Evolutionary conservation across 1,140 invertebrate species (phyloP).

Genomic region (Formica exsecta): DNA sequence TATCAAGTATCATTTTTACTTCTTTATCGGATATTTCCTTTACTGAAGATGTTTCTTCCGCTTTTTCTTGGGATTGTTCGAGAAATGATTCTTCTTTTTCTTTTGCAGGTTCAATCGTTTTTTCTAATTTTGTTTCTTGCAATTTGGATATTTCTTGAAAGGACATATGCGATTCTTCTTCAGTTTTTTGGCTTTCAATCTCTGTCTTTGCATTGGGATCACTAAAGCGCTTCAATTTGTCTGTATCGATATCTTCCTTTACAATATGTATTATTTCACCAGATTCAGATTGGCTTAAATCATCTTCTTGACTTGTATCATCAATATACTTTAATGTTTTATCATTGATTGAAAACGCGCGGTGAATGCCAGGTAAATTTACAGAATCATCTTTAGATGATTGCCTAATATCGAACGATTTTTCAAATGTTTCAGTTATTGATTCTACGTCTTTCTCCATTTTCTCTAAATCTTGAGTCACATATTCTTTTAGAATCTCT

Average conservation of each 20-base stretch:
- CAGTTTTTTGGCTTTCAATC: neutral
- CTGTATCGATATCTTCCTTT: neutral
- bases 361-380: neutral
- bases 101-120: neutral
- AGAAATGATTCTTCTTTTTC: slow-evolving; percentile 19
- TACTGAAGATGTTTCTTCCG: slow-evolving; percentile 11
- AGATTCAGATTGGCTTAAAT: neutral
- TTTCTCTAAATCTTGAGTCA: slow-evolving; percentile 39
- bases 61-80: neutral
- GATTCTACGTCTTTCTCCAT: slow-evolving; percentile 18
- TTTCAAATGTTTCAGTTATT: neutral
- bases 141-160: neutral
- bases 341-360: slow-evolving; percentile 32
- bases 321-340: slow-evolving; percentile 23
- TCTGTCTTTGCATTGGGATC: neutral
- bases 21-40: slow-evolving; percentile 11
- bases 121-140: neutral
- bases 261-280: neutral
- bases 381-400: neutral
- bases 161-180: neutral
- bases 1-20: neutral
- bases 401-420: neutral
- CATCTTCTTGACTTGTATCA: slow-evolving; percentile 16
- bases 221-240: neutral
- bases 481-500: slow-evolving; percentile 19